Base-by-base conservation (phyloP, 2,797 vertebrate genomes). In the Hoplostethus mediterraneus region DNA sequence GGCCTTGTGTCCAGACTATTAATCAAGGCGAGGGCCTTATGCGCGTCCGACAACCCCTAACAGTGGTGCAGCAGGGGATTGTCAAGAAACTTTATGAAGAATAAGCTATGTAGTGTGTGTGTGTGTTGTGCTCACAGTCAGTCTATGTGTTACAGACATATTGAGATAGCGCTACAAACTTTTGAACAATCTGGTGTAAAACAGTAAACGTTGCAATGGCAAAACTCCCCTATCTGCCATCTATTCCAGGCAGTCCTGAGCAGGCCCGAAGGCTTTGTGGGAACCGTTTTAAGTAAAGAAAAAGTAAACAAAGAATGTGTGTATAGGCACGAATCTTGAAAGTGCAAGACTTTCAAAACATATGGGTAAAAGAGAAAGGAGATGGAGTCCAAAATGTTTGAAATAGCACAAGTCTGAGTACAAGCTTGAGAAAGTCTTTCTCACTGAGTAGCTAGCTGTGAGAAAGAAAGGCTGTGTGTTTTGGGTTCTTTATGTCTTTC, bases 401-500 rank as follows among this genome's bases (percentile, higher is more conserved):
- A 84, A 89, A 89, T 53, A 67, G 83, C 75, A 63, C 77, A 89
- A 82, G 71, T 87, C 87, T 85, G 87, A 91, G 83, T 54, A 11
- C 91, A 91, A 93, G 92, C 91, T 92, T 90, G 92, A 88, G 89
- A 89, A 91, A 91, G 89, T 56, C 91, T 92, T 90, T 90, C 58
- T 57, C 65, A 73, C 79, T 1, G 44, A 83, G 87, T 67, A 75
- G 87, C 92, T 91, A 49, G 86, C 91, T 93, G 91, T 90, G 91
- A 90, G 78, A 85, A 90, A 93, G 85, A 92, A 93, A 89, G 79
- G 78, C 83, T 92, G 91, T 93, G 90, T 90, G 90, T 91, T 93
- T 93, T 92, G 80, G 86, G 70, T 72, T 91, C 92, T 92, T 91
- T 92, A 88, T 87, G 85, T 86, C 84, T 77, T 56, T 81, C 85